Conservation (phyloP, 1,140 invertebrate species). For the Prorops nasuta region DNA sequence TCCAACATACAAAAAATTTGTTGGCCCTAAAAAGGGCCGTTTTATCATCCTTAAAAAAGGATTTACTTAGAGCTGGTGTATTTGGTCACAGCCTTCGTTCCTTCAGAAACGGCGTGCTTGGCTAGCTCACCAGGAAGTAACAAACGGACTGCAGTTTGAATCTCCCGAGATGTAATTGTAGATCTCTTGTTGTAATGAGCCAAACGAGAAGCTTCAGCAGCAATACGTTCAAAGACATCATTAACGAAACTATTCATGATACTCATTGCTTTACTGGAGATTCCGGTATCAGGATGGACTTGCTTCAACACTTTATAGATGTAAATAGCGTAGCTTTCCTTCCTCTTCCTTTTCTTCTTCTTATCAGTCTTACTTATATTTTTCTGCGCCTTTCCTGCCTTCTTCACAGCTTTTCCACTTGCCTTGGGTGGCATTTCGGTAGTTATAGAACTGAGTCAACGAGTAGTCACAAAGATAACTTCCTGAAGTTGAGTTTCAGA, state of each 20-base stretch:
- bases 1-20: constrained; percentile 9
- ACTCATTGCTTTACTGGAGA: constrained; percentile 64
- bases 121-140: constrained; percentile 62
- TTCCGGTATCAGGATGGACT: constrained; percentile 69
- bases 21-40: constrained; percentile 42
- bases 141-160: constrained; percentile 52
- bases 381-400: constrained; percentile 57
- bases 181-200: constrained; percentile 68
- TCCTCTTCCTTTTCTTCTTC: constrained; percentile 60
- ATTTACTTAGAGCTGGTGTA: constrained; percentile 59
- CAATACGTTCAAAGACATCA: constrained; percentile 70
- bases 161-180: constrained; percentile 23
- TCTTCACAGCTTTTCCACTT: constrained; percentile 43
- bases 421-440: constrained; percentile 56
- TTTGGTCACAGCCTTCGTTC: constrained; percentile 62
- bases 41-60: constrained; percentile 6
- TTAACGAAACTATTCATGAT: constrained; percentile 67
- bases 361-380: constrained; percentile 56
- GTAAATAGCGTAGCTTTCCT: constrained; percentile 69
- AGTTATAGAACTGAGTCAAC: not conserved
- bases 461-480: not conserved
- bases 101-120: constrained; percentile 62
- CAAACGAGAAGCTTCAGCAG: constrained; percentile 67
- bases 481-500: not conserved
- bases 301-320: constrained; percentile 72